Base-by-base conservation (phyloP, 1,140 invertebrate species). In the Chlorops oryzae region DNA sequence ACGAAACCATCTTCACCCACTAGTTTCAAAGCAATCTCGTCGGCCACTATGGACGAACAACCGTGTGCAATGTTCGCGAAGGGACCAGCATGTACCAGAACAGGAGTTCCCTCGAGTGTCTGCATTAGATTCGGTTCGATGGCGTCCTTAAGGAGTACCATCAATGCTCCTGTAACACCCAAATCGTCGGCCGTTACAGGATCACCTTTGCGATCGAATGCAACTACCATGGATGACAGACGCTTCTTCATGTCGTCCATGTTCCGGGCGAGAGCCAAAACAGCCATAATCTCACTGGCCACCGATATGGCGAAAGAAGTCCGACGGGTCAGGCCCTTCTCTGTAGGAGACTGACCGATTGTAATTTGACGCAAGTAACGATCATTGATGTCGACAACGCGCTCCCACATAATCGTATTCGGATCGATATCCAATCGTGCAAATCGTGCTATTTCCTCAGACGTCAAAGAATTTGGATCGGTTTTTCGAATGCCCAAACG, bases 31-130 rank as follows among this genome's bases (percentile, higher is more conserved):
- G 88, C 96, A 53, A 99, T 84, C 63, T 87, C 84, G 65, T 99
- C 96, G 9, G 92, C 95, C 15, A 99, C 75, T 50, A 98, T 90
- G 5, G 94, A 98, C 3, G 92, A 96, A 69, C 93, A 96, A 24
- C 95, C 96, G 77, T 98, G 95, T 2, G 95, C 96, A 66, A 98
- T 98, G 73, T 98, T 98, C 15, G 96, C 96, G 78, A 99, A 99
- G 2, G 96, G 96, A 23, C 94, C 93, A 5, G 92, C 85, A 75
- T 98, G 95, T 0, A 98, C 93, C 57, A 98, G 81, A 4, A 97
- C 90, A 0, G 92, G 92, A 0, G 90, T 89, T 45, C 94, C 96
- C 77, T 99, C 96, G 9, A 99, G 72, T 2, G 90, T 92, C 78
- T 99, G 96, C 92, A 99, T 96, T 23, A 99, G 76, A 35, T 90